Conservation (phyloP, 2,113 vertebrate species). For the Myotis lucifugus region DNA sequence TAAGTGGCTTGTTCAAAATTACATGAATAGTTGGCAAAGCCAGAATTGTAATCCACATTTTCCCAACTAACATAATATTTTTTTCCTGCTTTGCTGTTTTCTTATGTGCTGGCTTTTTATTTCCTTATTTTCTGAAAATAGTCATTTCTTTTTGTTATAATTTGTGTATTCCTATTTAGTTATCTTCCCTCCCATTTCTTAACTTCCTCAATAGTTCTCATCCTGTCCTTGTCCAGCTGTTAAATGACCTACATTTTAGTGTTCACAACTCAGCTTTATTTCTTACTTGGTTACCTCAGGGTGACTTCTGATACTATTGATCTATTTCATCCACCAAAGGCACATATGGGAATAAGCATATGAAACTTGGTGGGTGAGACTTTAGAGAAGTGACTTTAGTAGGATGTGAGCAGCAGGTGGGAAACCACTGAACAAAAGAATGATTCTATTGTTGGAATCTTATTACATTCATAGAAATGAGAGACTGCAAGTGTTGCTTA, state of each 20-base stretch:
- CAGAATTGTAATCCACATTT: neutral
- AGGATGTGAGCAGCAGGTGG: constrained; percentile 26
- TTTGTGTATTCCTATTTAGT: neutral
- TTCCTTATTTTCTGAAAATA: neutral
- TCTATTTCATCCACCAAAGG: constrained; percentile 15
- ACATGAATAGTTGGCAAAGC: neutral
- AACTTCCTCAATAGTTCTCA: neutral
- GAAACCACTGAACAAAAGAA: constrained; percentile 22
- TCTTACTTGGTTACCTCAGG: neutral
- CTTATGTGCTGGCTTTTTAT: neutral
- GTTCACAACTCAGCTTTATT: neutral
- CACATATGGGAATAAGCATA: neutral
- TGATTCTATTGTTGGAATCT: constrained; percentile 57
- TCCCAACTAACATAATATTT: neutral
- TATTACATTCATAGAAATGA: constrained; percentile 58
- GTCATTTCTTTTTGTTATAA: neutral
- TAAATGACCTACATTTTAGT: constrained; percentile 39
- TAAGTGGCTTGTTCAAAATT: neutral
- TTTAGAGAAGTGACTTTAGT: neutral
- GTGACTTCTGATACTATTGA: constrained; percentile 5
- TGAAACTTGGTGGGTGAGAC: neutral
- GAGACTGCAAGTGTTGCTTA: constrained; percentile 58
- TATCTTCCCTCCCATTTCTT: neutral
- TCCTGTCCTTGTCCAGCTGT: neutral
- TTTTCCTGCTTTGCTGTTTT: neutral